phyloP scores from a whole-genome alignment of 2,113 vertebrate species.

The Calcarius ornatus region DNA sequence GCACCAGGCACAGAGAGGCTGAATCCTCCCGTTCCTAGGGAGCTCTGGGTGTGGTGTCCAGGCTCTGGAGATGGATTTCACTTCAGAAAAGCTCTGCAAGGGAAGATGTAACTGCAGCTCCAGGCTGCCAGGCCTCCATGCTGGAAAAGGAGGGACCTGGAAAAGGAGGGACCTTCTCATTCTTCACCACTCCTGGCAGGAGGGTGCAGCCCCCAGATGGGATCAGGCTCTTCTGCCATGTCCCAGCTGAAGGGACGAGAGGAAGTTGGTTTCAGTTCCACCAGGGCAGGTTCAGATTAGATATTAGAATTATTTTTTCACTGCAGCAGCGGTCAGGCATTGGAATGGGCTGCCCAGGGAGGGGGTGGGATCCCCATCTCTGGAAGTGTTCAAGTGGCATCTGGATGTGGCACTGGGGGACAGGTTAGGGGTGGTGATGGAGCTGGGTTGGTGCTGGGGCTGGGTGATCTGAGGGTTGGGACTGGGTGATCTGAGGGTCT shows the following conservation, averaged over 20 bases:
- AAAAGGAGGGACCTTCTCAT: too few relatives aligned
- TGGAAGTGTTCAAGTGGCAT: neutral
- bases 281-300: neutral
- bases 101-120: neutral
- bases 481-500: too few relatives aligned
- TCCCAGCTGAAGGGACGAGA: too few relatives aligned
- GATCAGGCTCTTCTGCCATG: neutral
- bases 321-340: too few relatives aligned
- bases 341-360: neutral
- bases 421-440: neutral
- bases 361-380: neutral
- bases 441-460: neutral
- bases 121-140: neutral
- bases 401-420: neutral
- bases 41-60: fast-evolving
- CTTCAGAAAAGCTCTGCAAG: neutral
- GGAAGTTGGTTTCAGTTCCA: neutral
- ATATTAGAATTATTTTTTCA: too few relatives aligned
- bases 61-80: too few relatives aligned
- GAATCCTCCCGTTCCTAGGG: fast-evolving
- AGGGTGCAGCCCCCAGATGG: neutral
- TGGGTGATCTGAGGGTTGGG: too few relatives aligned
- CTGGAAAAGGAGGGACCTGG: too few relatives aligned
- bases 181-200: neutral
- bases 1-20: fast-evolving